phyloP scores from a whole-genome alignment of 1,140 invertebrate species.

The Drosophila lini region DNA sequence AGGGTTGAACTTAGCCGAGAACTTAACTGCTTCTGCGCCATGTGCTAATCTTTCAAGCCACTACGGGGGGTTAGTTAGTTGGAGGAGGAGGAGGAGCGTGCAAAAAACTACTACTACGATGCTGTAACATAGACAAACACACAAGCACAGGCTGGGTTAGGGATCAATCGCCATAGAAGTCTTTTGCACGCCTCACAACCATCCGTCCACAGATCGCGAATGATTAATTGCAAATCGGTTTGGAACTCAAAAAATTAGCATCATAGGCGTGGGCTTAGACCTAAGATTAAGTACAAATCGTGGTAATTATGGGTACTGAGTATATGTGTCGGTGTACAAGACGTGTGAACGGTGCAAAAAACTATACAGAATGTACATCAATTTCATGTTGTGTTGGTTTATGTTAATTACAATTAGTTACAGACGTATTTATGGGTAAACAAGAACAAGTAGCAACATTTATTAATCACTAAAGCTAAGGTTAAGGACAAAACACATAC shows the following conservation, averaged over 20 bases:
- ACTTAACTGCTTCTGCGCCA: conserved; percentile 42
- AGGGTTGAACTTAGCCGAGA: conserved; percentile 57
- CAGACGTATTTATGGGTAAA: conserved; percentile 48
- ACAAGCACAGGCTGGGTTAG: conserved; percentile 44
- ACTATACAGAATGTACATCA: conserved; percentile 78
- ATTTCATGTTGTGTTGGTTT: conserved; percentile 53
- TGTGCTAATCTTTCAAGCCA: conserved; percentile 58
- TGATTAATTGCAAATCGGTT: conserved; percentile 3
- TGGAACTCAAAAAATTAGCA: conserved; percentile 66
- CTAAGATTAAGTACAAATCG: conserved; percentile 46
- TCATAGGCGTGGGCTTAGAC: conserved; percentile 29
- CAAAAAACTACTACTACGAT: conserved; percentile 72
- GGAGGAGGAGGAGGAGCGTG: conserved; percentile 30
- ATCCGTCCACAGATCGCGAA: conserved; percentile 4
- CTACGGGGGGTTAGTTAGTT: conserved; percentile 32
- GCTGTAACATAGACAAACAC: conserved; percentile 45
- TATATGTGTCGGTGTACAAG: conserved; percentile 32
- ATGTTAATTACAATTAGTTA: conserved; percentile 71
- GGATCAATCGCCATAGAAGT: conserved; percentile 67
- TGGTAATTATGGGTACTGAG: conserved; percentile 26
- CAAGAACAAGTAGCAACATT: conserved; percentile 56
- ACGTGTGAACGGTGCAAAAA: conserved; percentile 76
- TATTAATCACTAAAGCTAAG: conserved; percentile 34
- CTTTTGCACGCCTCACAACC: conserved; percentile 70
- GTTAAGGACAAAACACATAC: conserved; percentile 52